phyloP scores from a whole-genome alignment of 2,797 vertebrate genomes.

The Moxostoma hubbsi region DNA sequence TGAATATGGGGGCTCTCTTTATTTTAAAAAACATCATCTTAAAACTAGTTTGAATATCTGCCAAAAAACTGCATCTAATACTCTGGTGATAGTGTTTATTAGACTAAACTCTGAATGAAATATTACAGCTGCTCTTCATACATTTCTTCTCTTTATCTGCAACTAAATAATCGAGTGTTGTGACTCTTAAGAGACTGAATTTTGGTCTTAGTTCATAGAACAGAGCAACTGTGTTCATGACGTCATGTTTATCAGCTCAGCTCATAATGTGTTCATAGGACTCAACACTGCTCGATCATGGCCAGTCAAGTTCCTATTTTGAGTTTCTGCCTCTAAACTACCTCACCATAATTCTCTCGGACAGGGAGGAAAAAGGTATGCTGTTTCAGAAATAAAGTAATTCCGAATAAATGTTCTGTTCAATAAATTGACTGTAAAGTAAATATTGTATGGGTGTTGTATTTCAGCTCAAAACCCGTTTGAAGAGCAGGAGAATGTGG shows the following conservation, averaged over 20 bases:
- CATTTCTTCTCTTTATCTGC: too few species aligned
- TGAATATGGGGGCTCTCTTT: slow-evolving; percentile 4
- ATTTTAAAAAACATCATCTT: background rate
- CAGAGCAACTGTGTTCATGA: background rate
- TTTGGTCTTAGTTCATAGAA: background rate
- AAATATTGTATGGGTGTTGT: slow-evolving; percentile 29
- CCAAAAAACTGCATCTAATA: slow-evolving; percentile 25
- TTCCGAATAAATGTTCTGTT: background rate
- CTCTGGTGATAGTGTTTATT: background rate
- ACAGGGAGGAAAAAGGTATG: slow-evolving; percentile 75
- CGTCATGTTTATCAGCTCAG: background rate
- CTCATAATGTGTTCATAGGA: slow-evolving; percentile 39
- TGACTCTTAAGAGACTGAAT: background rate
- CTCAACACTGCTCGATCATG: slow-evolving; percentile 48
- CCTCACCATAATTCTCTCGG: slow-evolving; percentile 79
- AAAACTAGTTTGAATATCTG: slow-evolving; percentile 4
- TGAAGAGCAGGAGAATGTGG: slow-evolving; percentile 78
- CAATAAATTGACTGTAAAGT: background rate
- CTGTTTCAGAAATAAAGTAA: slow-evolving; percentile 47
- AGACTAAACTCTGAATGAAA: background rate
- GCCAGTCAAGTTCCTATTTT: slow-evolving; percentile 56
- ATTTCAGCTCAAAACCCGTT: slow-evolving; percentile 70
- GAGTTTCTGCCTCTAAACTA: slow-evolving; percentile 84
- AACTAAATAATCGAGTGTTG: background rate
- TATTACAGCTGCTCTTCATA: slow-evolving; percentile 5